phyloP scores from a whole-genome alignment of 1,140 invertebrate genomes.

The Leptoteleia sp. region DNA sequence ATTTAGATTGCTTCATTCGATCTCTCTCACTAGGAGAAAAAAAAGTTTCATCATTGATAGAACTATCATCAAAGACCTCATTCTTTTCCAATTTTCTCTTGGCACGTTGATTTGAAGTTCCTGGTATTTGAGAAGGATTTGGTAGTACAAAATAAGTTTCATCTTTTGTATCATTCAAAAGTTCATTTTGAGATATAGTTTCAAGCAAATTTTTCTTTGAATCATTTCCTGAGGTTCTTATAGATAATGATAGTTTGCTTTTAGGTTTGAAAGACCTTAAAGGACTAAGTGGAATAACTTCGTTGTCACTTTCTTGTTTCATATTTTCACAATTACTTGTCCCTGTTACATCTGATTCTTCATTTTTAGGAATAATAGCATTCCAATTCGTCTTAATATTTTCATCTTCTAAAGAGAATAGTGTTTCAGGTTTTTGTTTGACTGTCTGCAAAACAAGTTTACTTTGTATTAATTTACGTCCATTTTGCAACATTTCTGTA shows the following conservation, averaged over 20 bases:
- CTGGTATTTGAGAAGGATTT: constrained; percentile 4
- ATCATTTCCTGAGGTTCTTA: constrained; percentile 10
- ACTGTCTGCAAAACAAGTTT: constrained; percentile 59
- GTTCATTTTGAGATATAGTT: not conserved
- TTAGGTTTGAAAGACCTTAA: constrained; percentile 18
- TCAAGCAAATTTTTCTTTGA: constrained; percentile 4
- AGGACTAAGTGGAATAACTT: constrained; percentile 17
- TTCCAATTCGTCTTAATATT: constrained; percentile 41
- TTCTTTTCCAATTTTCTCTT: constrained; percentile 29
- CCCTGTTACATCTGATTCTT: not conserved
- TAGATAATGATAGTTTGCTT: constrained; percentile 23
- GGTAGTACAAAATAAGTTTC: constrained; percentile 36
- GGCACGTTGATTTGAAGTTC: constrained; percentile 8
- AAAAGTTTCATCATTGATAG: constrained; percentile 65
- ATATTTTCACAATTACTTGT: not conserved
- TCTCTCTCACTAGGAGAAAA: constrained; percentile 47
- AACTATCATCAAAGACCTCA: constrained; percentile 17
- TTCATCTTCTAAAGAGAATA: constrained; percentile 1
- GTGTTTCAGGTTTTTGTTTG: constrained; percentile 20
- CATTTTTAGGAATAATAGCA: not conserved
- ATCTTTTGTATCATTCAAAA: constrained; percentile 4
- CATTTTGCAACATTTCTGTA: constrained; percentile 40
- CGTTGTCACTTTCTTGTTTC: constrained; percentile 2
- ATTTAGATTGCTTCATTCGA: constrained; percentile 17
- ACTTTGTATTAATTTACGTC: constrained; percentile 69